phyloP scores from a whole-genome alignment of 2,113 vertebrate genomes.

The Spizaetus ornatus region DNA sequence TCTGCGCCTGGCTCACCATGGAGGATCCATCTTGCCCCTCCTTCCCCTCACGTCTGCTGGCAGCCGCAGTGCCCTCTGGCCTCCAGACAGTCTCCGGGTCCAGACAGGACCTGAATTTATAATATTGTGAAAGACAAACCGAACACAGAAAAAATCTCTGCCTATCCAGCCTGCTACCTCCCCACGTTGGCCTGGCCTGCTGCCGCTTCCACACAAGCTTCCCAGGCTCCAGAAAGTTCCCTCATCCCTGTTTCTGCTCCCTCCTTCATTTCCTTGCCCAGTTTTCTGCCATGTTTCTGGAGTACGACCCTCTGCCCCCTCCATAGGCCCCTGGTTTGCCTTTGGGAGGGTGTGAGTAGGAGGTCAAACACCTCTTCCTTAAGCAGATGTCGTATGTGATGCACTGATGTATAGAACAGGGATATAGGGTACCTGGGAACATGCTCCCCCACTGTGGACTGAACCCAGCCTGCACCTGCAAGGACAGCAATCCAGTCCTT shows the following conservation, averaged over 20 bases:
- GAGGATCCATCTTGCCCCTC: background rate
- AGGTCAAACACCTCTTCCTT: background rate
- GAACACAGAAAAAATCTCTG: background rate
- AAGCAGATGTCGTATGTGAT: background rate
- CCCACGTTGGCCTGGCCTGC: background rate
- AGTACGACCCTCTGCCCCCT: background rate
- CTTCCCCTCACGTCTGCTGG: background rate
- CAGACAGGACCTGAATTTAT: background rate
- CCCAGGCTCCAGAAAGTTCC: background rate
- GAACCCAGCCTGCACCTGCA: background rate
- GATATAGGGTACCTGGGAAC: background rate
- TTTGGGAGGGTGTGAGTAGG: background rate
- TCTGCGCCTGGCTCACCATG: background rate
- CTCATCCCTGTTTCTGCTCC: background rate
- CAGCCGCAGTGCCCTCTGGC: background rate
- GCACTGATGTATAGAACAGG: background rate
- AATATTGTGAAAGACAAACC: background rate
- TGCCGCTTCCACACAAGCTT: background rate
- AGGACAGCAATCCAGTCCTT: background rate
- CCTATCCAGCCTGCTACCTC: background rate
- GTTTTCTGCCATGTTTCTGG: background rate
- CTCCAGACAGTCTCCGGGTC: background rate
- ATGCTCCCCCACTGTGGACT: background rate
- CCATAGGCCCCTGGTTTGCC: background rate
- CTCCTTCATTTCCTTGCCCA: background rate